A percentile compares a stretch with the other conserved stretches of the same genome.
phyloP scores from a whole-genome alignment of 2,797 vertebrate genomes.

The Austrolebias charrua region DNA sequence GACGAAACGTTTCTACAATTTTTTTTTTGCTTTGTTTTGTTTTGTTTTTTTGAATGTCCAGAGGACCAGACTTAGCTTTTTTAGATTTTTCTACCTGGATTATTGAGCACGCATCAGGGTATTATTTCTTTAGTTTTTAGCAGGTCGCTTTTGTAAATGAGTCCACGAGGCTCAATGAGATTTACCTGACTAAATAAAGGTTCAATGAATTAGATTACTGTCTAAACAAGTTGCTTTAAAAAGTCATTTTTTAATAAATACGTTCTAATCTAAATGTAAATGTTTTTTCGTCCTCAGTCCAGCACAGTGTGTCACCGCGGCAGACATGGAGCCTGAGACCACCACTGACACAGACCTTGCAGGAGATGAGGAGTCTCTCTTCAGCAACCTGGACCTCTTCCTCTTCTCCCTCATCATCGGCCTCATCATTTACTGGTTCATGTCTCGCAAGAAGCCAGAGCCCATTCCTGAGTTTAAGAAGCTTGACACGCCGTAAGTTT shows the following conservation, averaged over 20 bases:
- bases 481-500: conserved; percentile 81
- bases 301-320: conserved; percentile 66
- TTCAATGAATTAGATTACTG: too few species aligned
- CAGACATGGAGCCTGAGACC: conserved; percentile 70
- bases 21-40: too few species aligned
- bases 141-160: too few species aligned
- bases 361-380: conserved; percentile 73
- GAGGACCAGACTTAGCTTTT: too few species aligned
- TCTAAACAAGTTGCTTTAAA: too few species aligned
- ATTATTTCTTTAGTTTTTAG: too few species aligned
- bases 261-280: not conserved
- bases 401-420: conserved; percentile 88
- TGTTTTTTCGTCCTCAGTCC: not conserved
- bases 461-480: conserved; percentile 89
- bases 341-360: conserved; percentile 42
- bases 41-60: too few species aligned
- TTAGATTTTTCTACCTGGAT: too few species aligned
- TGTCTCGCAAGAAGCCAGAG: conserved; percentile 92
- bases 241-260: not conserved
- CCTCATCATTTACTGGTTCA: conserved; percentile 88
- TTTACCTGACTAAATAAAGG: too few species aligned
- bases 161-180: too few species aligned
- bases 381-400: conserved; percentile 88
- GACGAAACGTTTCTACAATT: too few species aligned
- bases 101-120: too few species aligned